These are phyloP conservation scores for Trisateles emortualis DNA, from an alignment of 2,888 invertebrate genomes.

Conservation along the genomic window DNA sequence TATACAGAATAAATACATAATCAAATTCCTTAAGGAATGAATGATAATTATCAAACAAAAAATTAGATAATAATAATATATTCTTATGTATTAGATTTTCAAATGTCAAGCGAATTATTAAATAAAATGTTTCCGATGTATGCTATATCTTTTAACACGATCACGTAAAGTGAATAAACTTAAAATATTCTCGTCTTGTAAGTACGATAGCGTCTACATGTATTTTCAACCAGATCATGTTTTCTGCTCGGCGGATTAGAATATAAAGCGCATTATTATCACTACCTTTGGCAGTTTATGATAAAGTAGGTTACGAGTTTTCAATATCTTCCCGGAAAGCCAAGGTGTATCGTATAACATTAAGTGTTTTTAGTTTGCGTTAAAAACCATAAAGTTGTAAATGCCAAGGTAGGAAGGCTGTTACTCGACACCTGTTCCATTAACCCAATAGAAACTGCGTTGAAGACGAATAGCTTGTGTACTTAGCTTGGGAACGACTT, in stretches of 20 bases:
- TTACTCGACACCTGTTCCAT: conserved; percentile 58
- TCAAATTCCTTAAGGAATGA: not conserved
- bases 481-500: conserved; percentile 50
- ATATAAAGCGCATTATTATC: conserved; percentile 57
- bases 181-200: conserved; percentile 9
- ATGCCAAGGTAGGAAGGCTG: conserved; percentile 33
- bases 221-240: conserved; percentile 54
- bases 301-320: conserved; percentile 52
- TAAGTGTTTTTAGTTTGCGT: conserved; percentile 5
- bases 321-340: conserved; percentile 27
- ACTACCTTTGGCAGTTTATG: conserved; percentile 47
- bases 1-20: not conserved
- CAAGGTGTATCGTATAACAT: not conserved
- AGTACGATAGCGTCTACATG: conserved; percentile 21
- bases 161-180: not conserved
- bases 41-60: not conserved
- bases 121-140: too few relatives aligned
- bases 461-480: conserved; percentile 62
- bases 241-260: conserved; percentile 64
- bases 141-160: not conserved
- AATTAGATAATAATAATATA: not conserved
- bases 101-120: too few relatives aligned
- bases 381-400: conserved; percentile 23
- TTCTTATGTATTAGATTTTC: too few relatives aligned
- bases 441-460: conserved; percentile 58